phyloP scores from a whole-genome alignment of 2,888 invertebrate species.

The Frankliniella intonsa region DNA sequence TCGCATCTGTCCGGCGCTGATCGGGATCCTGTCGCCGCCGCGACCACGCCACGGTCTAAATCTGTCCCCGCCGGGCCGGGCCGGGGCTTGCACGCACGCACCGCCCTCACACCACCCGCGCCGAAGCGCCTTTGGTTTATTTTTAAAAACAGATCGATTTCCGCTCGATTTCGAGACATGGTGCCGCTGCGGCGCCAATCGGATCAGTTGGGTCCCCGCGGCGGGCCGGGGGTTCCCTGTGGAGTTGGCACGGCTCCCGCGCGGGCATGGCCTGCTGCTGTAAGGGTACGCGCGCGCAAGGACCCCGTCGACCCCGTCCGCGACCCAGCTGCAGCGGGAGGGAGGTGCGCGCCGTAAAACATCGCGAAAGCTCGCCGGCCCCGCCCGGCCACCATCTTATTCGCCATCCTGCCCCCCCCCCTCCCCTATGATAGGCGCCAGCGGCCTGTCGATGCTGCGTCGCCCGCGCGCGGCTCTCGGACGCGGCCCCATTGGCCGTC shows the following conservation, averaged over 20 bases:
- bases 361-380: background rate
- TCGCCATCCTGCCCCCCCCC: background rate
- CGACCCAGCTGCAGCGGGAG: background rate
- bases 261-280: background rate
- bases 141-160: conserved; percentile 17
- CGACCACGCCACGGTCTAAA: background rate
- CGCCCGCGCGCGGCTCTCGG: background rate
- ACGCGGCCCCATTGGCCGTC: background rate
- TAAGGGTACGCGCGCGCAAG: background rate
- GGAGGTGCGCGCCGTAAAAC: background rate
- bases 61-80: background rate
- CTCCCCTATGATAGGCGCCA: background rate
- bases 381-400: background rate
- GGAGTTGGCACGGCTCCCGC: background rate
- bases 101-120: background rate
- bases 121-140: background rate
- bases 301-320: too few species aligned
- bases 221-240: background rate
- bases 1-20: too few species aligned
- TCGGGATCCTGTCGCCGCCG: background rate
- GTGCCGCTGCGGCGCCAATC: background rate
- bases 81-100: background rate
- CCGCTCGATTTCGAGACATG: conserved; percentile 10
- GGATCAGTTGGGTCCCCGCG: background rate
- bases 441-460: background rate